phyloP scores from a whole-genome alignment of 2,797 vertebrate species.

The Notolepis coatsorum region DNA sequence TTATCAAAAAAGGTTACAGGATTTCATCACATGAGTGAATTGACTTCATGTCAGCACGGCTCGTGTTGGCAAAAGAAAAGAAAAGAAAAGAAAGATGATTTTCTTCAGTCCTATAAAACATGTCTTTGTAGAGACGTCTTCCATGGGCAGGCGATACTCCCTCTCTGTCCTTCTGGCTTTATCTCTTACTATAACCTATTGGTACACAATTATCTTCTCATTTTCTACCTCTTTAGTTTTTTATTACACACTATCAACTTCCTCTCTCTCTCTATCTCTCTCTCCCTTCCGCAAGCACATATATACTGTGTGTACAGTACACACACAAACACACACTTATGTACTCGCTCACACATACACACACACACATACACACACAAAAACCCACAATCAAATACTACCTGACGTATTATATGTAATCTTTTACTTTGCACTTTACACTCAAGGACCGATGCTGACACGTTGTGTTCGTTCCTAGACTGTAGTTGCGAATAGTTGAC shows the following conservation, averaged over 20 bases:
- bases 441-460: too few species aligned
- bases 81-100: too few species aligned
- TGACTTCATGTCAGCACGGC: constrained; percentile 35
- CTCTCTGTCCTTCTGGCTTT: too few species aligned
- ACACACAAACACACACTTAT: constrained; percentile 27
- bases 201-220: not conserved
- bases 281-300: constrained; percentile 30
- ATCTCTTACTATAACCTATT: not conserved
- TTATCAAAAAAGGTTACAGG: constrained; percentile 49
- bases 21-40: constrained; percentile 61
- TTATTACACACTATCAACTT: constrained; percentile 39
- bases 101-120: constrained; percentile 5
- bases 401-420: constrained; percentile 45
- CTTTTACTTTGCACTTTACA: constrained; percentile 50
- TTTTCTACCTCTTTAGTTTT: constrained; percentile 9
- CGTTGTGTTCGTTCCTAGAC: too few species aligned
- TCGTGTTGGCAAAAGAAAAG: constrained; percentile 23
- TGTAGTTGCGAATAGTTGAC: constrained; percentile 48
- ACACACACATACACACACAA: not conserved
- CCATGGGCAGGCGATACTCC: not conserved
- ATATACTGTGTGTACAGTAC: too few species aligned
- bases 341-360: constrained; percentile 11
- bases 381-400: not conserved
- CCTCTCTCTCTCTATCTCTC: constrained; percentile 26
- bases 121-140: constrained; percentile 15